Conservation (phyloP, 2,888 invertebrate genomes). For the Melinopterus prodromus region DNA sequence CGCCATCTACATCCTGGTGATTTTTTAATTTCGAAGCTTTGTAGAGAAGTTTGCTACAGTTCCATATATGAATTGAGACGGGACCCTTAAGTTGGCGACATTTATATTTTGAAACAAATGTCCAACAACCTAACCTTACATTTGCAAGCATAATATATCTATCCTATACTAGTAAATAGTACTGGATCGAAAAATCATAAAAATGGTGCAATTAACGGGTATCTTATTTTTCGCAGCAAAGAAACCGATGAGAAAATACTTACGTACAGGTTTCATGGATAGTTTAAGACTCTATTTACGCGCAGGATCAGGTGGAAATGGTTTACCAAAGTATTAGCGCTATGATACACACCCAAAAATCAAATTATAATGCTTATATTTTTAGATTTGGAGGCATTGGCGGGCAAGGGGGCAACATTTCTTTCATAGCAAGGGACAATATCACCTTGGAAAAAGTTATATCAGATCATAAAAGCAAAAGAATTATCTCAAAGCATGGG, state of each 20-base stretch:
- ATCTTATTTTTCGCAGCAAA: constrained; percentile 62
- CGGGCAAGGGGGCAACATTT: constrained; percentile 90
- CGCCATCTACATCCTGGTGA: too few species aligned
- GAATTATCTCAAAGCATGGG: constrained; percentile 74
- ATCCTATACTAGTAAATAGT: background rate
- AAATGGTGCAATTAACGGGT: constrained; percentile 64
- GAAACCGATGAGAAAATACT: constrained; percentile 64
- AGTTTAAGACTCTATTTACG: constrained; percentile 79
- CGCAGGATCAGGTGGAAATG: constrained; percentile 85
- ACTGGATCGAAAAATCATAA: background rate
- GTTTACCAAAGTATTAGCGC: constrained; percentile 65
- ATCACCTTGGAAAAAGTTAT: constrained; percentile 66
- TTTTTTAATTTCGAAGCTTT: too few species aligned
- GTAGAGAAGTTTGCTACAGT: too few species aligned
- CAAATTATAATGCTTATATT: constrained; percentile 38
- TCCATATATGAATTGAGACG: too few species aligned
- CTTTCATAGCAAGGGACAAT: constrained; percentile 72
- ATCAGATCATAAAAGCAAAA: constrained; percentile 64
- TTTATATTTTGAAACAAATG: too few species aligned
- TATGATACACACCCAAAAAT: background rate
- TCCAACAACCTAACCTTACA: background rate
- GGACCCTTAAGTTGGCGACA: too few species aligned
- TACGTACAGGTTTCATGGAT: constrained; percentile 74
- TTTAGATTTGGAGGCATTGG: constrained; percentile 89
- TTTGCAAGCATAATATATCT: constrained; percentile 7